phyloP scores from a whole-genome alignment of 2,797 vertebrate genomes.

The Poecile montanus region DNA sequence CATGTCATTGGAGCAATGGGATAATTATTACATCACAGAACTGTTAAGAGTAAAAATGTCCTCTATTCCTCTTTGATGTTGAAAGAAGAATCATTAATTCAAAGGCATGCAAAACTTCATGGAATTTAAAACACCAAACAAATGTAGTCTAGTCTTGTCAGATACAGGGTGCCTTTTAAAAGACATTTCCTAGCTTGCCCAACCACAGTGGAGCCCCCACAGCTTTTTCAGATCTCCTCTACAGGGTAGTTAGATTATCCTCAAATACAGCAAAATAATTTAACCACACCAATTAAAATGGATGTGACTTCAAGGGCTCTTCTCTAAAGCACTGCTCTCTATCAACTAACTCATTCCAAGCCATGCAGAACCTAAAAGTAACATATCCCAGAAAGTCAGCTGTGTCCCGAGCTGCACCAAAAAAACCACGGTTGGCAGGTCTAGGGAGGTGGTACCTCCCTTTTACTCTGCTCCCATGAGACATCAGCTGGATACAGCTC shows the following conservation, averaged over 20 bases:
- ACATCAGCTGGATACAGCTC: background rate
- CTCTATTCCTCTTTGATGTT: constrained; percentile 36
- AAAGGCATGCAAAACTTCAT: constrained; percentile 61
- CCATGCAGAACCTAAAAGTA: background rate
- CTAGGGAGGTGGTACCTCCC: background rate
- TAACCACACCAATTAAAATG: constrained; percentile 36
- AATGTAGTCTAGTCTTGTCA: constrained; percentile 44
- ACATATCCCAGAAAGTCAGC: background rate
- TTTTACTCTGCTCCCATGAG: background rate
- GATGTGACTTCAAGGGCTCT: constrained; percentile 25
- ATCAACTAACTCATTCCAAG: background rate
- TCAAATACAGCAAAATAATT: constrained; percentile 39
- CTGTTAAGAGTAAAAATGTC: constrained; percentile 37
- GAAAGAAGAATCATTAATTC: constrained; percentile 48
- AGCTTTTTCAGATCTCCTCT: constrained; percentile 45
- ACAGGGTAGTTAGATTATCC: constrained; percentile 32
- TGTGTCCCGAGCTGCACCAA: background rate
- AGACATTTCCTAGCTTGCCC: constrained; percentile 13
- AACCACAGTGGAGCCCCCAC: constrained; percentile 6
- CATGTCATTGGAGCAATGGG: background rate
- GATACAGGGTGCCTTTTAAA: background rate
- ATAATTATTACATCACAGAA: constrained; percentile 33
- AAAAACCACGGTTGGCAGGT: fast-evolving
- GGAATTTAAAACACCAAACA: constrained; percentile 67
- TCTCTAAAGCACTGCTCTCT: background rate